Conservation (phyloP, 2,888 invertebrate species). For the Polymixis flavicincta region DNA sequence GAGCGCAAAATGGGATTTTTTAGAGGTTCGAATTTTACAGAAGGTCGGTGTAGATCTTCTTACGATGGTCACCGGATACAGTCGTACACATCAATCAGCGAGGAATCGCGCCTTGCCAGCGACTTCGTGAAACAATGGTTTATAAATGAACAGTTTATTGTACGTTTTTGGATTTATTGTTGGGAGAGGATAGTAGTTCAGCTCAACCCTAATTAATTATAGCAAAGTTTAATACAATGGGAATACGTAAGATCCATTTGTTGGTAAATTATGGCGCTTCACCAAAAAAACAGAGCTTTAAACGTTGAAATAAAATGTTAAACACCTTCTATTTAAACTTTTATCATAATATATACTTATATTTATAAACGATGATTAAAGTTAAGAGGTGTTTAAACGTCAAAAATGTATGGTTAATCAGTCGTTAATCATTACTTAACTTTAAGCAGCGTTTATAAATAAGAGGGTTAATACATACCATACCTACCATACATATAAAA, state of each 20-base stretch:
- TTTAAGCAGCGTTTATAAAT: too few species aligned
- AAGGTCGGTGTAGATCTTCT: slow-evolving; percentile 21
- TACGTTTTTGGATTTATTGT: slow-evolving; percentile 46
- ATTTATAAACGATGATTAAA: too few species aligned
- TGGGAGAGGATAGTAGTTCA: slow-evolving; percentile 8
- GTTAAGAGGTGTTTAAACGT: too few species aligned
- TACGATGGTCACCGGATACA: slow-evolving; percentile 20
- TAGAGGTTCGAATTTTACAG: too few species aligned
- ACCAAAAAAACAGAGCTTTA: not conserved
- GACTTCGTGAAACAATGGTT: slow-evolving; percentile 51
- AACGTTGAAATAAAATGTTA: not conserved
- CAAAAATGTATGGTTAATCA: too few species aligned
- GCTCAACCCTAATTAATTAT: slow-evolving; percentile 30
- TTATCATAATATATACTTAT: too few species aligned
- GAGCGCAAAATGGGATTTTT: too few species aligned
- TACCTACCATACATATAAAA: too few species aligned
- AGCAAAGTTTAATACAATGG: slow-evolving; percentile 9
- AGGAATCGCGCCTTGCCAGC: slow-evolving; percentile 45
- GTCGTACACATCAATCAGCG: slow-evolving; percentile 57
- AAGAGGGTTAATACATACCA: too few species aligned
- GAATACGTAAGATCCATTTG: not conserved
- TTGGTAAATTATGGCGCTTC: not conserved
- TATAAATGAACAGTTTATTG: slow-evolving; percentile 61
- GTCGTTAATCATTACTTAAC: too few species aligned
- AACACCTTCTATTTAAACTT: too few species aligned